A percentile compares a stretch with the other conserved stretches of the same genome.
Conservation (phyloP, 30 jellyfish, hydroid and myxozoan genomes). For the Aurelia aurita region DNA sequence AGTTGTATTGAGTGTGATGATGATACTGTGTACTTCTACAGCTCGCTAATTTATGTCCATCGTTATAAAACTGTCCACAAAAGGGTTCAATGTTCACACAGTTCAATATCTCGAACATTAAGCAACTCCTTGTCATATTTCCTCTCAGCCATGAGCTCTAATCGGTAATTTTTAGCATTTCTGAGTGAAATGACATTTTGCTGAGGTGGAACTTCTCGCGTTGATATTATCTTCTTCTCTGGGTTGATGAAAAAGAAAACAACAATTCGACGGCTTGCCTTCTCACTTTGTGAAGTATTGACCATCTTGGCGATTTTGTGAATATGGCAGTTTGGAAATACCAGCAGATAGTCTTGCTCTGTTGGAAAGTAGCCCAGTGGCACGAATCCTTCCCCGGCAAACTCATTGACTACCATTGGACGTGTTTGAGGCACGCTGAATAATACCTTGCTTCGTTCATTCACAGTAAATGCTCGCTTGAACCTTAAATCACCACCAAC, state of each 20-base stretch:
- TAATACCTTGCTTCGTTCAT: constrained; percentile 41
- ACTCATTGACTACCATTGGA: constrained; percentile 45
- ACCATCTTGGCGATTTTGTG: constrained; percentile 72
- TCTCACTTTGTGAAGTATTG: constrained; percentile 33
- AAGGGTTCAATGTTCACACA: constrained; percentile 64
- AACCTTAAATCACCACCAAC: constrained; percentile 79
- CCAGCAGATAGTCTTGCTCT: constrained; percentile 64
- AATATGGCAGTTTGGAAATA: constrained; percentile 80
- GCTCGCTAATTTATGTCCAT: neutral
- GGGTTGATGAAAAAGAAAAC: constrained; percentile 81
- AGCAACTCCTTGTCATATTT: constrained; percentile 74
- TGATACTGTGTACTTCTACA: too few relatives aligned
- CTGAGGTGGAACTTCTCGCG: constrained; percentile 80
- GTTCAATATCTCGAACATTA: constrained; percentile 82
- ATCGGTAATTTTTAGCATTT: constrained; percentile 55
- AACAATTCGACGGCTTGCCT: constrained; percentile 77
- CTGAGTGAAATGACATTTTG: constrained; percentile 49
- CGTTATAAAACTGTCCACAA: neutral
- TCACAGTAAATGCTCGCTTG: constrained; percentile 63
- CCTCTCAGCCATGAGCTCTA: constrained; percentile 82
- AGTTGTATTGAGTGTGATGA: too few relatives aligned
- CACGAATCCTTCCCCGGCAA: constrained; percentile 59
- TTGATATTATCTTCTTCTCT: constrained; percentile 71
- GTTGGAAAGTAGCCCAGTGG: constrained; percentile 88
- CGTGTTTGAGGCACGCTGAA: constrained; percentile 54